These are phyloP conservation scores for Seriola rivoliana DNA, from an alignment of 2,113 vertebrate species.

Conservation along the genomic window DNA sequence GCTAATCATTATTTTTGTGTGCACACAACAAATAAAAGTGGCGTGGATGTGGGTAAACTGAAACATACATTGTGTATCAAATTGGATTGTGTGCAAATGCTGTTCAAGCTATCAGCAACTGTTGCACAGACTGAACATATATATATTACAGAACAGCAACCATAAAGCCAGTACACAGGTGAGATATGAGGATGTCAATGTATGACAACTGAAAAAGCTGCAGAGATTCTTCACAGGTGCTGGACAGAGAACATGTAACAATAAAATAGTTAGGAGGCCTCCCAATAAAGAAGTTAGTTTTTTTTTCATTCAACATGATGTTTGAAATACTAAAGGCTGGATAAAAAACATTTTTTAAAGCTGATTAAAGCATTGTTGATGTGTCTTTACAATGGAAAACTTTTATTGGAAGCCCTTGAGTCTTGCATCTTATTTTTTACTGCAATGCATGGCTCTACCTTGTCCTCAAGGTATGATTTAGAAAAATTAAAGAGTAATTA, in stretches of 20 bases:
- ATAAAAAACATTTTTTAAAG: background rate
- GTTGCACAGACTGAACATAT: background rate
- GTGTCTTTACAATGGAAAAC: background rate
- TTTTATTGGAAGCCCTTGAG: background rate
- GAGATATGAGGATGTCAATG: background rate
- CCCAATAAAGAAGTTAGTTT: no score
- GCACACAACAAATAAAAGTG: constrained; percentile 2
- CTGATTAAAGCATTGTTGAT: background rate
- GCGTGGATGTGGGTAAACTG: constrained; percentile 25
- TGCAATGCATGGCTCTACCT: background rate
- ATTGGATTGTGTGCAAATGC: constrained; percentile 52
- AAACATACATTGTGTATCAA: constrained; percentile 45
- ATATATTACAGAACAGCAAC: background rate
- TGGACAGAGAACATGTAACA: no score
- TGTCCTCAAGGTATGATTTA: constrained; percentile 37
- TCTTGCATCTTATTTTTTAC: background rate
- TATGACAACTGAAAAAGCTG: background rate
- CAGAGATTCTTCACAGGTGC: background rate
- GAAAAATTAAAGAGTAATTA: constrained; percentile 42
- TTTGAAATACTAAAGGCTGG: background rate
- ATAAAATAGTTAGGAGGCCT: no score
- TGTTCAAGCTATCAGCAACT: constrained; percentile 34
- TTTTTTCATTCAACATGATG: background rate
- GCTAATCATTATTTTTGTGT: constrained; percentile 38
- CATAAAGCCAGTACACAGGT: background rate